phyloP scores from a whole-genome alignment of 2,888 invertebrate species.

The Eupithecia inturbata region DNA sequence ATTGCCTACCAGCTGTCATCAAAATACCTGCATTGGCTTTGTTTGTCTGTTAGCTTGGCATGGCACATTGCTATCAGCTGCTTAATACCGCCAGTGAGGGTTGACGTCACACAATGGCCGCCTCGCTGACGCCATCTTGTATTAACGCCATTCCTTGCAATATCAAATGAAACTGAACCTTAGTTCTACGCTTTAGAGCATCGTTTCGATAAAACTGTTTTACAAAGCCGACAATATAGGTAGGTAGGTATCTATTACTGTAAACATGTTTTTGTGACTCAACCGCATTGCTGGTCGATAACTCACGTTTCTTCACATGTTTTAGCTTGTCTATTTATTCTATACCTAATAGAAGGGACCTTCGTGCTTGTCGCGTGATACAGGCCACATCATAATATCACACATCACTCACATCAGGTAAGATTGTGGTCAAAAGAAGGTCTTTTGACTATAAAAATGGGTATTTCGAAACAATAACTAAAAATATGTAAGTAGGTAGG shows the following conservation, averaged over 20 bases:
- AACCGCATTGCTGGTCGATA: slow-evolving; percentile 16
- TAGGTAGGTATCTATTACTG: not conserved
- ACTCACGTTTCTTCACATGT: slow-evolving; percentile 25
- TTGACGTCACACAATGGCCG: slow-evolving; percentile 38
- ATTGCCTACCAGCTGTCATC: not conserved
- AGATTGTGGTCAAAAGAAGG: too few species aligned
- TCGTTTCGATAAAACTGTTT: not conserved
- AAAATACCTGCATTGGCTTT: not conserved
- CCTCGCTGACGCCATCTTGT: slow-evolving; percentile 31
- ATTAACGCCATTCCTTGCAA: slow-evolving; percentile 11
- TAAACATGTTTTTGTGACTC: slow-evolving; percentile 32
- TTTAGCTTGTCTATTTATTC: not conserved
- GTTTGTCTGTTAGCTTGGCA: not conserved
- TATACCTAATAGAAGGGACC: too few species aligned
- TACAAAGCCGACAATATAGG: not conserved
- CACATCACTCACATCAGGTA: too few species aligned
- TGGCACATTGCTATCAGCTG: slow-evolving; percentile 23
- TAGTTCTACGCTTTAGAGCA: not conserved
- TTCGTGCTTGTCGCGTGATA: too few species aligned
- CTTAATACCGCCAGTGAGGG: slow-evolving; percentile 18
- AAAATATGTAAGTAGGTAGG: too few species aligned
- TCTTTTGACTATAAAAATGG: too few species aligned
- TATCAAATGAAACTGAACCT: slow-evolving; percentile 14
- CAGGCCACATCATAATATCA: too few species aligned
- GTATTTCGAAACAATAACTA: too few species aligned